Conservation (phyloP, 2,113 vertebrate species). For the Coptodon bakossiorum region DNA sequence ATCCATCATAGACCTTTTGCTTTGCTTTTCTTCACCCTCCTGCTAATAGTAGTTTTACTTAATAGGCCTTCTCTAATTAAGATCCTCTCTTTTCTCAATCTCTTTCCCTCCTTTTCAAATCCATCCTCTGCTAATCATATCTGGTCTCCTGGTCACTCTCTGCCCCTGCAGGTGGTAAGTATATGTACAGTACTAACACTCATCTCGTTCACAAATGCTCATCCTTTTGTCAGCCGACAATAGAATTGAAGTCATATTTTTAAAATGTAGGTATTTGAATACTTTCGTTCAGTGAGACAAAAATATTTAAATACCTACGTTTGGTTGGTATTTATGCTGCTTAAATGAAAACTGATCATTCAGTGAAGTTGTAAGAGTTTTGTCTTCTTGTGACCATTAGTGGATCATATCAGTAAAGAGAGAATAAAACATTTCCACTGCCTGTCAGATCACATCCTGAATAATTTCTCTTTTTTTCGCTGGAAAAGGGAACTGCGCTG, state of each 20-base stretch:
- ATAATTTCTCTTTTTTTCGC: not conserved
- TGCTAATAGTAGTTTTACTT: not conserved
- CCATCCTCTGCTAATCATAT: constrained; percentile 46
- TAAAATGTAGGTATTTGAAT: not conserved
- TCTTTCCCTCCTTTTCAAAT: constrained; percentile 31
- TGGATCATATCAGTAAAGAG: not conserved
- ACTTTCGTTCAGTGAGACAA: not conserved
- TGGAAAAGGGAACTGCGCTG: not conserved
- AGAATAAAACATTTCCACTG: not conserved
- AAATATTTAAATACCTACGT: not conserved
- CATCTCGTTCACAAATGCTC: not conserved
- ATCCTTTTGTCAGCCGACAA: not conserved
- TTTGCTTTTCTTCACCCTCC: not conserved
- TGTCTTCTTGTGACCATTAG: not conserved
- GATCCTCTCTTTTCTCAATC: constrained; percentile 40
- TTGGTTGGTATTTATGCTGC: not conserved
- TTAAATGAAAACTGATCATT: not conserved
- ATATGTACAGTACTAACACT: constrained; percentile 16
- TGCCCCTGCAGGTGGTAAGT: constrained; percentile 66
- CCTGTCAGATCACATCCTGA: not conserved
- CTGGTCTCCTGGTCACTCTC: constrained; percentile 35
- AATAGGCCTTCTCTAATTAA: constrained; percentile 36
- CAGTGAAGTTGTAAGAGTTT: not conserved
- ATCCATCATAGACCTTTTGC: not conserved
- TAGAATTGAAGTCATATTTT: not conserved